Evolutionary conservation across 53 echinoderm and acorn worm genomes (phyloP).

Genomic region (Echinarachnius parma): DNA sequence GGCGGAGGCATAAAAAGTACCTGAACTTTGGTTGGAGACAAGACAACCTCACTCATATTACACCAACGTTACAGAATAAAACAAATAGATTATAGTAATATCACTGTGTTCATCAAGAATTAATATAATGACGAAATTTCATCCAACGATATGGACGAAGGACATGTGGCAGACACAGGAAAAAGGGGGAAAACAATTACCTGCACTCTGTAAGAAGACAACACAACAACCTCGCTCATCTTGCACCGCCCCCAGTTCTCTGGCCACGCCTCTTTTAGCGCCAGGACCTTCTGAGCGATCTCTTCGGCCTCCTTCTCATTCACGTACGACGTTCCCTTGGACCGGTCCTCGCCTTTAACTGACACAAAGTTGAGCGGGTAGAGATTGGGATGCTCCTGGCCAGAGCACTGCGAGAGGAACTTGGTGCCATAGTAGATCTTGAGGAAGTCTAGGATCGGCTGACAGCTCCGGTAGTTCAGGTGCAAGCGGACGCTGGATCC

Average conservation of each 20-base stretch:
- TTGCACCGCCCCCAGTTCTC: constrained; percentile 62
- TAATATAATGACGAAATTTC: too few relatives aligned
- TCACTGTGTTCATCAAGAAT: too few relatives aligned
- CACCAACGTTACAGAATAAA: too few relatives aligned
- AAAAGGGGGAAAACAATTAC: constrained; percentile 25
- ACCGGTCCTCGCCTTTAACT: constrained; percentile 75
- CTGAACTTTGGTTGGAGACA: too few relatives aligned
- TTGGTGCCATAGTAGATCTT: constrained; percentile 18
- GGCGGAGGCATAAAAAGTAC: too few relatives aligned
- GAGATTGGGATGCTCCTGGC: constrained; percentile 59
- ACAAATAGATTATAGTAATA: too few relatives aligned
- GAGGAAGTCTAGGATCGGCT: constrained; percentile 77
- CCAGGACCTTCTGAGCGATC: constrained; percentile 57
- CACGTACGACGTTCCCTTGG: constrained; percentile 73
- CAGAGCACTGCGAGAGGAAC: constrained; percentile 24
- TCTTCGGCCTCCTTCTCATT: constrained; percentile 74
- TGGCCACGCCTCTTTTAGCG: constrained; percentile 69
- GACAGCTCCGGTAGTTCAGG: constrained; percentile 80
- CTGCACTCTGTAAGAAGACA: constrained; percentile 86
- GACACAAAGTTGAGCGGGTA: constrained; percentile 77
- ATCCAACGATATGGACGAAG: neutral
- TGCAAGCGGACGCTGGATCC: constrained; percentile 52
- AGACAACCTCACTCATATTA: too few relatives aligned
- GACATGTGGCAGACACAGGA: neutral
- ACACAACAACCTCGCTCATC: constrained; percentile 64